phyloP scores from a whole-genome alignment of 2,113 vertebrate species.

The Argyrosomus japonicus region DNA sequence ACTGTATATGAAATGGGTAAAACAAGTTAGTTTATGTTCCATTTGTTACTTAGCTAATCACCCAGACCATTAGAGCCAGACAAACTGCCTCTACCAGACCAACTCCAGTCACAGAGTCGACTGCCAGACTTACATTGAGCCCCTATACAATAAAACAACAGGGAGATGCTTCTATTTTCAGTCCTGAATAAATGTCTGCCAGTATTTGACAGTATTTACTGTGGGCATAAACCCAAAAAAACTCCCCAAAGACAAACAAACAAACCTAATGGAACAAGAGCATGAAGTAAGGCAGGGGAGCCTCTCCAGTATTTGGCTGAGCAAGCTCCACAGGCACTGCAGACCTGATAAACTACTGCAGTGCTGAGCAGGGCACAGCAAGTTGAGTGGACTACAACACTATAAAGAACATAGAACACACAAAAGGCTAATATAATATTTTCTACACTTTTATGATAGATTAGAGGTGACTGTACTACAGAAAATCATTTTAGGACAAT shows the following conservation, averaged over 20 bases:
- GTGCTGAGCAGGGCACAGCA: constrained; percentile 5
- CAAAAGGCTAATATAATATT: background rate
- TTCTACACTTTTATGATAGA: background rate
- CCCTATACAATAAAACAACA: constrained; percentile 63
- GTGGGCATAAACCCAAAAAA: constrained; percentile 48
- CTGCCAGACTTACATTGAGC: constrained; percentile 56
- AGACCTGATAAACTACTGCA: constrained; percentile 43
- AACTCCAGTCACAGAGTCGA: constrained; percentile 44
- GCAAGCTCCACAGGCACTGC: constrained; percentile 21
- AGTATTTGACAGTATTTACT: constrained; percentile 64
- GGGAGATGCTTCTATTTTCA: constrained; percentile 57
- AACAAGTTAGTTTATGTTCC: constrained; percentile 61
- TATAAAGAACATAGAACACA: background rate
- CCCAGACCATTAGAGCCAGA: constrained; percentile 70
- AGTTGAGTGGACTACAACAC: constrained; percentile 7
- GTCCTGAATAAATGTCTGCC: constrained; percentile 51
- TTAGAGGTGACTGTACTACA: constrained; percentile 1
- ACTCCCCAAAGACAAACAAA: constrained; percentile 73
- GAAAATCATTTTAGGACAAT: constrained; percentile 26
- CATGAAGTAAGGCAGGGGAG: constrained; percentile 48
- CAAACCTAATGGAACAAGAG: constrained; percentile 70
- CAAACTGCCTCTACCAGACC: constrained; percentile 58
- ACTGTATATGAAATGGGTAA: constrained; percentile 52
- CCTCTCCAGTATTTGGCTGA: constrained; percentile 50
- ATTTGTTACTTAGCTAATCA: constrained; percentile 76